These are phyloP conservation scores for Microctenopoma lineatum DNA, from an alignment of 2,797 vertebrate species.

Conservation along the genomic window DNA sequence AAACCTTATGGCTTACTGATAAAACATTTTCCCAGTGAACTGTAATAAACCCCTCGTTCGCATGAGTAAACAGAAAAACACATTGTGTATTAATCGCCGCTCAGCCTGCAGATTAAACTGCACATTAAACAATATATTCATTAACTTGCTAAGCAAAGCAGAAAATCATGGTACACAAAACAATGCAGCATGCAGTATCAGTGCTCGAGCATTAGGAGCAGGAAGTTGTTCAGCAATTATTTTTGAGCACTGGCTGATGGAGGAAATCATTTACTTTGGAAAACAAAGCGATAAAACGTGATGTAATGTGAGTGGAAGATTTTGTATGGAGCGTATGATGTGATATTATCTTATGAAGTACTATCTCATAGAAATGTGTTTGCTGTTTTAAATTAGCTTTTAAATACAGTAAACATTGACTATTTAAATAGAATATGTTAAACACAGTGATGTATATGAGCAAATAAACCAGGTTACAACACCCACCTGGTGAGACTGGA, in stretches of 20 bases:
- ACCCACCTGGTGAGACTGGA: no score
- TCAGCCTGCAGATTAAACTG: neutral
- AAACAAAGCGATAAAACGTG: constrained; percentile 10
- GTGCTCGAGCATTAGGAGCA: neutral
- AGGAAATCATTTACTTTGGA: neutral
- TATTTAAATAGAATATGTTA: no score
- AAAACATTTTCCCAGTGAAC: neutral
- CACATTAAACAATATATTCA: neutral
- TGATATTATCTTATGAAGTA: no score
- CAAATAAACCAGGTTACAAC: no score
- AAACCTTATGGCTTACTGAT: neutral
- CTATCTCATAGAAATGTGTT: no score
- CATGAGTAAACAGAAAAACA: neutral
- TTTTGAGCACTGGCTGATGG: neutral
- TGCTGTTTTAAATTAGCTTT: no score
- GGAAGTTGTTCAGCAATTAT: constrained; percentile 1
- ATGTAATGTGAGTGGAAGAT: neutral
- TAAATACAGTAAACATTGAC: no score
- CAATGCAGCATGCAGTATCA: neutral
- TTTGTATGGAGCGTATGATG: neutral
- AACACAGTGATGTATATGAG: no score
- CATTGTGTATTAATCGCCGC: neutral
- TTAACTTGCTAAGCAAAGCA: neutral
- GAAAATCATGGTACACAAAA: neutral
- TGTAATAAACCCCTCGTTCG: neutral